Base-by-base conservation (phyloP, 1,140 invertebrate genomes). In the Cotesia typhae region DNA sequence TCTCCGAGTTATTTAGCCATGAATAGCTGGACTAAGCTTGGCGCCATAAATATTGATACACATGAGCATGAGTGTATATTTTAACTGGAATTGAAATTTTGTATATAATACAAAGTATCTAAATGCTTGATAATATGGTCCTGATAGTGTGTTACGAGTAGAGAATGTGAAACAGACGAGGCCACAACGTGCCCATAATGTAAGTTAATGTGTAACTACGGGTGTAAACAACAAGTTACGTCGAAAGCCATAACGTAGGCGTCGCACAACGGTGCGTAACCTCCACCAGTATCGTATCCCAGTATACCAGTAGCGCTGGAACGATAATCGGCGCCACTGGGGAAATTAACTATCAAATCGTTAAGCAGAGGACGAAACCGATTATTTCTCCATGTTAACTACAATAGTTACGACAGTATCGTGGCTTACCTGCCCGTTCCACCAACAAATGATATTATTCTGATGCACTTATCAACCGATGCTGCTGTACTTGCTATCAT, bases 301-400 rank as follows among this genome's bases (percentile, higher is more conserved):
- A 28, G 28, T 28, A 28, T 28, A 28, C 1, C 76, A 74, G 75
- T 74, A 74, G 76, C 73, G 74, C 74, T 72, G 74, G 74, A 74
- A 76, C 77, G 78, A 80, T 81, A 78, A 81, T 80, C 78, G 76
- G 20, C 52, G n/a, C 72, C 67, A 73, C 67, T 41, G 53, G 75
- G 75, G 74, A 80, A 79, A 80, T 80, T 78, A 81, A 80, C 76
- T 79, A 79, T 80, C 75, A 77, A 78, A 80, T 72, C 47, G 72
- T 70, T 60, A 53, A 67, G 51, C 10, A 36, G 38, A 52, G 51
- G 36, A 53, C 59, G n/a, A 14, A 1, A 10, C 51, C 51, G 67
- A 71, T 20, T 64, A 74, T 74, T 71, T 74, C 68, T 74, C 65
- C 63, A 67, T 14, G 9, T 36, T 55, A 17, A 14, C 12, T 55